Evolutionary conservation across 2,888 invertebrate genomes (phyloP).

Genomic region (Andrena minutula): DNA sequence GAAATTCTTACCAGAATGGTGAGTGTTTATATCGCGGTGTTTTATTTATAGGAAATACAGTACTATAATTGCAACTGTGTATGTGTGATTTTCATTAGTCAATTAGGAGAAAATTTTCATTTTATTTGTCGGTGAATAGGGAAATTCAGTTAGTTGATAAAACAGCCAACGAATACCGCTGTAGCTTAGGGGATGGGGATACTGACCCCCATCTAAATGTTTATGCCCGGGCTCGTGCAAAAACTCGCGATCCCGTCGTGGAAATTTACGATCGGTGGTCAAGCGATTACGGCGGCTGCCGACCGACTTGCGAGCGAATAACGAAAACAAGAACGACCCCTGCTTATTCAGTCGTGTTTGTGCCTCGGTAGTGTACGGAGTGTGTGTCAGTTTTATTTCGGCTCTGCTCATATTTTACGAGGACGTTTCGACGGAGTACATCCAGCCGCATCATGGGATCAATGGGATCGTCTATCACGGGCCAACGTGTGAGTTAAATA

Average conservation of each 20-base stretch:
- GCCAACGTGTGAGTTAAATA: constrained; percentile 27
- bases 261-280: neutral
- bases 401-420: constrained; percentile 51
- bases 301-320: neutral
- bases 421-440: constrained; percentile 5
- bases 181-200: neutral
- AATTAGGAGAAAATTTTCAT: neutral
- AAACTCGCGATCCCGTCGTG: neutral
- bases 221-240: neutral
- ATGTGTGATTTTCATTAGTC: neutral
- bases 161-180: neutral
- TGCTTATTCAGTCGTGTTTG: constrained; percentile 44
- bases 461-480: constrained; percentile 16
- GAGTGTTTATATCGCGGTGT: no score
- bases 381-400: constrained; percentile 38
- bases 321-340: constrained; percentile 9
- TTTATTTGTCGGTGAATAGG: neutral
- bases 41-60: no score
- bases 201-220: neutral
- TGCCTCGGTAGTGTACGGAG: neutral
- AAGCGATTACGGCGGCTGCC: constrained; percentile 4
- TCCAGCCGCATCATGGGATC: constrained; percentile 19
- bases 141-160: neutral
- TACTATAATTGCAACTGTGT: no score
- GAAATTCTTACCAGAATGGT: no score